Percentiles rank a stretch among this genome's conserved stretches.
Conservation (phyloP, 2,888 invertebrate genomes). For the Nysson spinosus region DNA sequence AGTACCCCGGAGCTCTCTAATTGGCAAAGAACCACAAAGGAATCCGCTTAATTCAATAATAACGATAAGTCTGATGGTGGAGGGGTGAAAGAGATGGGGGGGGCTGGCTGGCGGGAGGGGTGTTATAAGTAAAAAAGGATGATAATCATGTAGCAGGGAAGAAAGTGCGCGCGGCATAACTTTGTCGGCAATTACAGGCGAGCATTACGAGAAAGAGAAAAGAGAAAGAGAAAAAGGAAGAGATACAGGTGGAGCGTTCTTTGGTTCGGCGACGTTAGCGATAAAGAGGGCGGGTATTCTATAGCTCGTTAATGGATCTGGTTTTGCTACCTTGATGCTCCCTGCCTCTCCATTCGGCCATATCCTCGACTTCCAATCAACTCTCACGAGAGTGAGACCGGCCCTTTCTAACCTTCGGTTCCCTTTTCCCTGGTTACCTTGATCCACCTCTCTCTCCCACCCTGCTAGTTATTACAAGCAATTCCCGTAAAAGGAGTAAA, state of each 20-base stretch:
- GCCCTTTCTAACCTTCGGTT: conserved; percentile 8
- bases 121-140: too few species aligned
- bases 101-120: too few species aligned
- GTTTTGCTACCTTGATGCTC: conserved; percentile 57
- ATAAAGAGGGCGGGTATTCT: conserved; percentile 55
- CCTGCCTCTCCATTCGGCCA: conserved; percentile 5
- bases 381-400: conserved; percentile 24
- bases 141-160: conserved; percentile 11
- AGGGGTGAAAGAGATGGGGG: too few species aligned
- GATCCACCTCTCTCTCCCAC: conserved; percentile 47
- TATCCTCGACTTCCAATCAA: conserved; percentile 47
- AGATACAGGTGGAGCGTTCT: conserved; percentile 51
- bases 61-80: conserved; percentile 37
- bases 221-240: too few species aligned
- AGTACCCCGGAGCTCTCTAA: too few species aligned
- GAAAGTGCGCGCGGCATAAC: conserved; percentile 5
- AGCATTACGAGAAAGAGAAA: conserved; percentile 39
- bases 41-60: conserved; percentile 27
- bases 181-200: conserved; percentile 40
- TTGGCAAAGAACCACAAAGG: too few species aligned
- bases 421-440: conserved; percentile 29
- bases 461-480: conserved; percentile 55
- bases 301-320: conserved; percentile 55
- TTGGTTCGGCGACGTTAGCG: conserved; percentile 22
- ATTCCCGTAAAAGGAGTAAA: conserved; percentile 52